phyloP scores from a whole-genome alignment of 1,140 invertebrate genomes.

The Hylyphantes graminicola region DNA sequence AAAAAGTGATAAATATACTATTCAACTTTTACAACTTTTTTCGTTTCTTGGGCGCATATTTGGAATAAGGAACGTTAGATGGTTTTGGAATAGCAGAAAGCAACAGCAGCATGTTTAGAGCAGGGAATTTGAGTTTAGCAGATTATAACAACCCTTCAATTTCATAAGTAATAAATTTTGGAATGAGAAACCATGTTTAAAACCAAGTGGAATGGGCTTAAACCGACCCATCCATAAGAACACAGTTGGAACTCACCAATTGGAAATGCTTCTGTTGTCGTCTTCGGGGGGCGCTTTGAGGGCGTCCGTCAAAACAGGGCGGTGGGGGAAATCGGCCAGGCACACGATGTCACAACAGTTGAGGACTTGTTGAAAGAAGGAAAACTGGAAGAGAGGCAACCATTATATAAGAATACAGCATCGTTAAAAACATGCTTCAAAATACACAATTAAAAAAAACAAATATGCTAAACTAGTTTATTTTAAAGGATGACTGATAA shows the following conservation, averaged over 20 bases:
- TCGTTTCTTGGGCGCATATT: no score
- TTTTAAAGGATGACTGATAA: no score
- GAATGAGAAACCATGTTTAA: no score
- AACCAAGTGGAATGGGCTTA: no score
- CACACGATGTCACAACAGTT: constrained; percentile 91
- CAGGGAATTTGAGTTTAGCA: no score
- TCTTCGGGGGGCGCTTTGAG: constrained; percentile 91
- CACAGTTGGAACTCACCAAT: constrained; percentile 74
- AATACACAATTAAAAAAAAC: neutral
- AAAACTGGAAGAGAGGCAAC: constrained; percentile 74
- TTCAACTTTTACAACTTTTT: no score
- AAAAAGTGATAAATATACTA: no score
- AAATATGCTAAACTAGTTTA: neutral
- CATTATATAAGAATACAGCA: neutral
- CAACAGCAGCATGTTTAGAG: no score
- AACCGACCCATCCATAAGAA: neutral
- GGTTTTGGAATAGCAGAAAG: no score
- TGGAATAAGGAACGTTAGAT: no score
- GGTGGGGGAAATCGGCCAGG: constrained; percentile 90
- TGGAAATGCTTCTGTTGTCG: constrained; percentile 90
- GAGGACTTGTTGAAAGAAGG: constrained; percentile 85
- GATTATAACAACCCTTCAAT: no score
- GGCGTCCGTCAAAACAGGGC: constrained; percentile 85
- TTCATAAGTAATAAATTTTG: no score
- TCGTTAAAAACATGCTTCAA: neutral